Base-by-base conservation (phyloP, 1,140 invertebrate species). In the Aphelenchoides fujianensis region DNA sequence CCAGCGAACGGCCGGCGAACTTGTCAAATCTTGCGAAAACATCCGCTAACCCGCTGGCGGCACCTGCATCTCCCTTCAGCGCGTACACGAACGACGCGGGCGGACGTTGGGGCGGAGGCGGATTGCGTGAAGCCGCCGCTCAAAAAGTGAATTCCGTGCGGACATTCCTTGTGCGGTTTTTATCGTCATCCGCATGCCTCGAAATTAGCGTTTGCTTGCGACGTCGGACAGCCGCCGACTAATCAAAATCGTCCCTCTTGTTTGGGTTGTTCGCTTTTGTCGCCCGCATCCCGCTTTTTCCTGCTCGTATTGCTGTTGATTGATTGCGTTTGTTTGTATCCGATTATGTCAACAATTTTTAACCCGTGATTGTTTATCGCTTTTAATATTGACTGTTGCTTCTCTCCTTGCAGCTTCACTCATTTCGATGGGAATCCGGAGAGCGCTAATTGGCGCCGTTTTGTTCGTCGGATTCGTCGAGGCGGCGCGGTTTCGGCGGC, bases 191-290 rank as follows among this genome's bases (percentile, higher is more conserved):
- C n/a, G n/a, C n/a, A n/a, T n/a, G n/a, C n/a, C 23, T 48, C 41
- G 41, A 48, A 48, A 48, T 48, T 48, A 48, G 41, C 41, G 41
- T 48, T 48, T n/a, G n/a, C n/a, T n/a, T n/a, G n/a, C n/a, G n/a
- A n/a, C n/a, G n/a, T n/a, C n/a, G n/a, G n/a, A n/a, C n/a, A n/a
- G n/a, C n/a, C n/a, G n/a, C n/a, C 41, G 41, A 48, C 41, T 48
- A 48, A 48, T 48, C 23, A 48, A 48, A 23, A 48, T 48, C 12
- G 41, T n/a, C n/a, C n/a, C n/a, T n/a, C n/a, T n/a, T n/a, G n/a
- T n/a, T n/a, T n/a, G n/a, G n/a, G n/a, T n/a, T n/a, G n/a, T n/a
- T n/a, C n/a, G n/a, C n/a, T n/a, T n/a, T n/a, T n/a, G n/a, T n/a
- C n/a, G n/a, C n/a, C n/a, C n/a, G n/a, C n/a, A n/a, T n/a, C n/a